Evolutionary conservation across 2,888 invertebrate genomes (phyloP).

Genomic region (Hipparchia sbordonii): DNA sequence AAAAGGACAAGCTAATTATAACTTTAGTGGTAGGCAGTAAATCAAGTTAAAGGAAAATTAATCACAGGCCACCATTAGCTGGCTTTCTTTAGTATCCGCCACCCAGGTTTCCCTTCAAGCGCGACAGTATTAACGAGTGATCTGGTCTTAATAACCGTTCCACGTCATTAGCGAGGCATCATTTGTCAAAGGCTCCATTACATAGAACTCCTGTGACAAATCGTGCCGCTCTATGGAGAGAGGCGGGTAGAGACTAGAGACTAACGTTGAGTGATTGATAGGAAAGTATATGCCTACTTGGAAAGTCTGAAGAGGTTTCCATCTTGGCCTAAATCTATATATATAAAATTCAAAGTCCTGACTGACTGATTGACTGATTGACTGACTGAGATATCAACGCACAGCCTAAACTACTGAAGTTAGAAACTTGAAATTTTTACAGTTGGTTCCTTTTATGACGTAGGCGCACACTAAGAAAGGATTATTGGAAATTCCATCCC

Average conservation of each 20-base stretch:
- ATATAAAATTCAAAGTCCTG: no score
- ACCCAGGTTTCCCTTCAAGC: constrained; percentile 48
- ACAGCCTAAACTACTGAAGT: no score
- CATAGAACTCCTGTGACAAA: constrained; percentile 44
- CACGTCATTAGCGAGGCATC: constrained; percentile 52
- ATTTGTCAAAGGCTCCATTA: constrained; percentile 59
- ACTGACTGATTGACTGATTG: no score
- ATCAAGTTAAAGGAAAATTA: constrained; percentile 28
- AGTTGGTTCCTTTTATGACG: no score
- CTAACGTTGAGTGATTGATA: background rate
- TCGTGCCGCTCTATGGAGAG: constrained; percentile 27
- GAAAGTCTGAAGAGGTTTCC: no score
- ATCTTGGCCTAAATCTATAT: no score
- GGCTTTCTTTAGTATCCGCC: constrained; percentile 38
- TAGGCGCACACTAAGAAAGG: no score
- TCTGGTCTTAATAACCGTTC: constrained; percentile 51
- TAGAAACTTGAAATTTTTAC: no score
- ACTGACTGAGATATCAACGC: no score
- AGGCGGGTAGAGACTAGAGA: background rate
- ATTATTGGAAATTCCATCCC: no score
- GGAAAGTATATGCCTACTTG: no score
- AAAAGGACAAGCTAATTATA: constrained; percentile 9
- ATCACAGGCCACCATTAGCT: constrained; percentile 31
- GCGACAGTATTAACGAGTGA: constrained; percentile 37
- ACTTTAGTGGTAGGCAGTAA: constrained; percentile 13